Conservation (phyloP, 2,797 vertebrate species). For the Siniperca scherzeri region DNA sequence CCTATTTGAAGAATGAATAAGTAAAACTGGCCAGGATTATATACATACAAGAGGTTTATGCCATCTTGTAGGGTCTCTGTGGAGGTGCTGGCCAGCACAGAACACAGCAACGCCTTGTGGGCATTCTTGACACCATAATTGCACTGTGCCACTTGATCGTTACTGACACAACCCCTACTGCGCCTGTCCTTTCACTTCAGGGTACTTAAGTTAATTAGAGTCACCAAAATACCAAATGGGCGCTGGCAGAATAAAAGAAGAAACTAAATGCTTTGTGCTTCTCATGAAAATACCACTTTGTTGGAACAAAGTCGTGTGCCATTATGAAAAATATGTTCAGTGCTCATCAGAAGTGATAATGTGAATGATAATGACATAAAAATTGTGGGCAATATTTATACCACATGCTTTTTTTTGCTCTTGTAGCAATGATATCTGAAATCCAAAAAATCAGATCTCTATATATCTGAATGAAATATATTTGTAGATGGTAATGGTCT, state of each 20-base stretch:
- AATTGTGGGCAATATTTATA: not conserved
- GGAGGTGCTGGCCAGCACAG: slow-evolving; percentile 2
- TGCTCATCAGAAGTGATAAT: slow-evolving; percentile 14
- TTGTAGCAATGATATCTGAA: not conserved
- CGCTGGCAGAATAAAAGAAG: slow-evolving; percentile 14
- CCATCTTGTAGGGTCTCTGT: slow-evolving; percentile 1
- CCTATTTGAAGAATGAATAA: not conserved
- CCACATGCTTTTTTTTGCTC: not conserved
- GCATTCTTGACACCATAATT: slow-evolving; percentile 52
- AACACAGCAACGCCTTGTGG: slow-evolving; percentile 29
- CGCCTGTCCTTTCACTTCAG: slow-evolving; percentile 50
- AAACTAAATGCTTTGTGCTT: slow-evolving; percentile 10
- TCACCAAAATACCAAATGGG: slow-evolving; percentile 54
- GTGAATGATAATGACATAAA: slow-evolving; percentile 7
- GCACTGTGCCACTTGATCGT: slow-evolving; percentile 44
- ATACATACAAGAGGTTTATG: not conserved
- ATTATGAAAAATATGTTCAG: not conserved
- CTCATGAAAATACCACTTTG: slow-evolving; percentile 43
- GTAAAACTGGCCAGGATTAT: not conserved
- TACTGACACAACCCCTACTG: slow-evolving; percentile 42
- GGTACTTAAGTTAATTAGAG: slow-evolving; percentile 65
- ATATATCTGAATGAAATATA: not conserved
- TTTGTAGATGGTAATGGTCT: not conserved
- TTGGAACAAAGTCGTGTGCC: not conserved
- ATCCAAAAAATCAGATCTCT: too few species aligned